Evolutionary conservation across 2,888 invertebrate genomes (phyloP), one percentile per base, ranked within the genome.

Genomic region (Epistrophella euchroma): DNA sequence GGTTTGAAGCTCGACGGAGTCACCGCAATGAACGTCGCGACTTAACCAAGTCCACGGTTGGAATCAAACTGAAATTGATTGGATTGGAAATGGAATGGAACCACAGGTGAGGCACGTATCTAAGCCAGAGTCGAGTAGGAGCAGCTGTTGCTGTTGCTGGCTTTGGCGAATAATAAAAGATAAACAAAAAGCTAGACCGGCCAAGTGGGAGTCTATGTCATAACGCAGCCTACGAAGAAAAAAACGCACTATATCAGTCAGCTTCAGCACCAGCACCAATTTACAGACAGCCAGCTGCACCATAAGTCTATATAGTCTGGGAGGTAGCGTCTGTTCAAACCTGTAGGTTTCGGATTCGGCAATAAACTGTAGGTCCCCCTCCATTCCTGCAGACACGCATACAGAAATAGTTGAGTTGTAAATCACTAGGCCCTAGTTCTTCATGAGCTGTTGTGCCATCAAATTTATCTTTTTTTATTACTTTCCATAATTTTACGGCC

Each of bases 181-280:
- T 85, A 85, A 85, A 85, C 80, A 84, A 72, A 77, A 77, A 58
- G 58, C 43, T 32, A 77, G 72, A 78, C 82, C 82, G 86, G 86
- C 70, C 77, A 82, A 82, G 86, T 86, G 86, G 86, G 86, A 86
- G 86, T 81, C 58, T 77, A 75, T 86, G 82, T 82, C 78, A 82
- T 82, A 86, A 86, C 71, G 66, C 62, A 72, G 25, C 58, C 58
- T 45, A 73, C 47, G n/a, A 25, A 60, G 37, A 37, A 73, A 72
- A 72, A 60, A 64, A 79, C 73, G 68, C 75, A 72, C 64, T 76
- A 62, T 52, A 60, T 71, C 55, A 47, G 47, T 47, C 66, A 66
- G 64, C 64, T 43, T 43, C 17, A 43, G 28, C 64, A 43, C 25
- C 28, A 55, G 70, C 66, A 45, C 22, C 75, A 66, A 0, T 15